These are phyloP conservation scores for Drosophila parabipectinata DNA, from an alignment of 1,140 invertebrate genomes.

Conservation along the genomic window DNA sequence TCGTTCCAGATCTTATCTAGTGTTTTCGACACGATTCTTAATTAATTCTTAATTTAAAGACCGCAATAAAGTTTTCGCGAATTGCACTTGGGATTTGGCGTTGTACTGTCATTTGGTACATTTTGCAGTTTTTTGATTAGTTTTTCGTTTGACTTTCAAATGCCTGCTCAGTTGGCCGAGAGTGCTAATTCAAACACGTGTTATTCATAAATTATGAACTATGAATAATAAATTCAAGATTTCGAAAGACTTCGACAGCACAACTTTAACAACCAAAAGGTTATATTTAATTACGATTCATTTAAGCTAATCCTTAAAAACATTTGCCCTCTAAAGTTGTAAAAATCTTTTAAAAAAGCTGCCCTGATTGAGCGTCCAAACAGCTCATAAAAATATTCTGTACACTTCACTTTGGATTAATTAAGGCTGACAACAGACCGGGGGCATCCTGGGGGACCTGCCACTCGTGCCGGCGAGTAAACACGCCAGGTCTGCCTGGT, in stretches of 20 bases:
- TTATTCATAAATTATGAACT: no score
- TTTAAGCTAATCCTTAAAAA: neutral
- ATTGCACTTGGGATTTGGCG: constrained; percentile 56
- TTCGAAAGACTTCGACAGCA: no score
- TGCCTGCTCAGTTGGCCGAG: constrained; percentile 11
- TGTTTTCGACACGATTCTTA: constrained; percentile 10
- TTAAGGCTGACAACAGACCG: constrained; percentile 6
- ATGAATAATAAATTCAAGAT: neutral
- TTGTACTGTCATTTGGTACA: constrained; percentile 41
- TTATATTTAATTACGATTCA: neutral
- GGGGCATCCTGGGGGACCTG: constrained; percentile 4
- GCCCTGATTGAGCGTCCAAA: constrained; percentile 1
- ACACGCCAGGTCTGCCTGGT: constrained; percentile 14
- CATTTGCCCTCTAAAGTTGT: neutral
- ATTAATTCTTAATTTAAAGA: constrained; percentile 7
- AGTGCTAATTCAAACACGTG: neutral
- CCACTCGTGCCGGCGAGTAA: constrained; percentile 15
- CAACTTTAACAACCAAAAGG: no score
- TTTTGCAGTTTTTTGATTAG: neutral
- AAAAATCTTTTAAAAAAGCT: constrained; percentile 8
- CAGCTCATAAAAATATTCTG: constrained; percentile 1
- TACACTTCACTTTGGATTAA: constrained; percentile 28
- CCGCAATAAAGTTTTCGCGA: constrained; percentile 26
- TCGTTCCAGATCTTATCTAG: constrained; percentile 20
- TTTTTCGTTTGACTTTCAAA: constrained; percentile 30